Evolutionary conservation across 2,888 invertebrate species (phyloP).

Genomic region (Luffia ferchaultella): DNA sequence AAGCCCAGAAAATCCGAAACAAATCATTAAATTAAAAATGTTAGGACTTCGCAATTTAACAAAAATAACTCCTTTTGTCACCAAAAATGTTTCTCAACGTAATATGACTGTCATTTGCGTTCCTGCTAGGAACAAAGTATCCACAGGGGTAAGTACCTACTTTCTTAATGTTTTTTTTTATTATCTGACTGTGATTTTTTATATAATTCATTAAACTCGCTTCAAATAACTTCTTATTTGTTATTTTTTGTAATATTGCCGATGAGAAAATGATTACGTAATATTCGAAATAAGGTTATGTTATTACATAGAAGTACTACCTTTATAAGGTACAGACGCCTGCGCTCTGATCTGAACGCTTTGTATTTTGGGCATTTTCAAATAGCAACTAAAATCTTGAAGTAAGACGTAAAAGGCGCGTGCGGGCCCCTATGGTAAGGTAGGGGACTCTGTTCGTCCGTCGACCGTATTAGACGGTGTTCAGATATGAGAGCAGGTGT

Average conservation of each 20-base stretch:
- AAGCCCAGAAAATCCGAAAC: too few species aligned
- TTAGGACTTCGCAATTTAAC: conserved; percentile 37
- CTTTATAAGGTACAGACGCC: too few species aligned
- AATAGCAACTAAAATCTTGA: too few species aligned
- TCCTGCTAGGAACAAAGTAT: conserved; percentile 38
- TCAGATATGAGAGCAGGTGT: too few species aligned
- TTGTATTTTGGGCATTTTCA: too few species aligned
- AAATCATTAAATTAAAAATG: conserved; percentile 43
- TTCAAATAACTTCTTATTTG: not conserved
- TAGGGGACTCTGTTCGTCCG: too few species aligned
- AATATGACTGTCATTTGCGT: conserved; percentile 40
- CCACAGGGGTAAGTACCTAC: conserved; percentile 34
- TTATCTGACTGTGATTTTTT: not conserved
- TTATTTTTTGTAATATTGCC: not conserved
- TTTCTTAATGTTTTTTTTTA: not conserved
- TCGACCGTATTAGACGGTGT: too few species aligned
- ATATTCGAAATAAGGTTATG: not conserved
- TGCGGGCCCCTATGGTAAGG: too few species aligned
- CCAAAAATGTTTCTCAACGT: conserved; percentile 35
- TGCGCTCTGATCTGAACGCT: too few species aligned
- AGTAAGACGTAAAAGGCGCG: too few species aligned
- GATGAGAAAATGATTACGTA: not conserved
- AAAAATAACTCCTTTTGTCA: conserved; percentile 31
- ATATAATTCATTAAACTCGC: not conserved
- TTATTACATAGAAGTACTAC: too few species aligned